These are phyloP conservation scores for Mormyrus proboscirostris DNA, from an alignment of 2,797 vertebrate genomes.

Conservation along the genomic window DNA sequence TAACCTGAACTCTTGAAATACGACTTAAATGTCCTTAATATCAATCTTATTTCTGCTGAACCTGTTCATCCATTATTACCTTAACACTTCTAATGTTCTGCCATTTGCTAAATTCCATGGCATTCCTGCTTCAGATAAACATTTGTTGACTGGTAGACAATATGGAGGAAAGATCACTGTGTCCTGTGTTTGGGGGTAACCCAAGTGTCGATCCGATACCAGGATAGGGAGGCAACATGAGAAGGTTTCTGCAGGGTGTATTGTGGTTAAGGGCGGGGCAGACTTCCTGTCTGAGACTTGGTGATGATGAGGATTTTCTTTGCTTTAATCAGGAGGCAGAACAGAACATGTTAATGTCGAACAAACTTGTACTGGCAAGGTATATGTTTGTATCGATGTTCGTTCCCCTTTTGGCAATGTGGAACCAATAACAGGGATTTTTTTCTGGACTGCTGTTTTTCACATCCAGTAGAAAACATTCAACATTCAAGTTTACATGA, in stretches of 20 bases:
- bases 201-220: background rate
- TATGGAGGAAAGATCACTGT: background rate
- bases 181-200: background rate
- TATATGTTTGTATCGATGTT: background rate
- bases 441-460: background rate
- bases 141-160: background rate
- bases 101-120: background rate
- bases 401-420: background rate
- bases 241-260: background rate
- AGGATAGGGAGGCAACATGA: background rate
- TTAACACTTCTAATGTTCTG: slow-evolving; percentile 41
- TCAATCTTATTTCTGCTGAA: background rate
- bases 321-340: slow-evolving; percentile 2
- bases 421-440: background rate
- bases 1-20: slow-evolving; percentile 21
- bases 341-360: background rate
- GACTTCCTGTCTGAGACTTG: background rate
- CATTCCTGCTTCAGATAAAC: background rate
- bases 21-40: slow-evolving; percentile 34
- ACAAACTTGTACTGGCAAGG: background rate
- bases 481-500: background rate
- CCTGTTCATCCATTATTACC: slow-evolving; percentile 6
- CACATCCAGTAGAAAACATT: background rate
- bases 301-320: slow-evolving; percentile 1
- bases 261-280: background rate